Conservation (phyloP, 2,888 invertebrate genomes). For the Sarcophaga carnaria region DNA sequence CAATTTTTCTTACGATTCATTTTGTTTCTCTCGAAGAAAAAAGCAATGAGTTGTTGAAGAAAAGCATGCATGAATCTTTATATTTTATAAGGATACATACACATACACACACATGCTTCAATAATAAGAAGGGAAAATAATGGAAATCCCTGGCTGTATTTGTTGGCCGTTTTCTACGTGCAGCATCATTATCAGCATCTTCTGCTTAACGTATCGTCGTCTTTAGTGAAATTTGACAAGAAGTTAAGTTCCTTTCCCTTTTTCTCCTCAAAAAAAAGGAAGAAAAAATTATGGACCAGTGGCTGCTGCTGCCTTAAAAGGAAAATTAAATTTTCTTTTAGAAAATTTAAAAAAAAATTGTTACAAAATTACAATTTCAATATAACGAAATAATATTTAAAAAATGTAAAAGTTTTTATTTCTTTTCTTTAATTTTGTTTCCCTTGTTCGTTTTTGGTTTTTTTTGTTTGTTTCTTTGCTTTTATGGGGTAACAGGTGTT, state of each 20-base stretch:
- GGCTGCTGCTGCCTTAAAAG: not conserved
- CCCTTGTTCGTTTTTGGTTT: not conserved
- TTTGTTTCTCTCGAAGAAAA: not conserved
- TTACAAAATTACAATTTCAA: not conserved
- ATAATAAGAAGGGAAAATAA: not conserved
- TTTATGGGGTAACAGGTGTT: slow-evolving; percentile 39
- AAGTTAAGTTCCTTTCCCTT: not conserved
- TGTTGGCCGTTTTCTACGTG: not conserved
- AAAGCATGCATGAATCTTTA: not conserved
- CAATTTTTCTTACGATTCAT: slow-evolving; percentile 1
- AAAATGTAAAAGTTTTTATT: not conserved
- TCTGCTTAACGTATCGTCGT: not conserved
- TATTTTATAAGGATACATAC: too few relatives aligned
- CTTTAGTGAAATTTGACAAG: slow-evolving; percentile 19
- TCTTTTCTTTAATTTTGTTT: not conserved
- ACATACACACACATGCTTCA: not conserved
- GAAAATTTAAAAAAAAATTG: not conserved
- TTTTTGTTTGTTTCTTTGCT: not conserved
- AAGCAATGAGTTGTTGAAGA: not conserved
- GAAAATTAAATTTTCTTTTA: not conserved
- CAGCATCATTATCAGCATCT: not conserved
- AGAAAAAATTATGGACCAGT: not conserved
- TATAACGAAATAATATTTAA: not conserved
- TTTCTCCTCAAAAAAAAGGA: not conserved
- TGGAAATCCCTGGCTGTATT: not conserved